Percentiles rank a stretch among this genome's conserved stretches.
Evolutionary conservation across 1,140 invertebrate species (phyloP).

Genomic region (Caerostris extrusa): DNA sequence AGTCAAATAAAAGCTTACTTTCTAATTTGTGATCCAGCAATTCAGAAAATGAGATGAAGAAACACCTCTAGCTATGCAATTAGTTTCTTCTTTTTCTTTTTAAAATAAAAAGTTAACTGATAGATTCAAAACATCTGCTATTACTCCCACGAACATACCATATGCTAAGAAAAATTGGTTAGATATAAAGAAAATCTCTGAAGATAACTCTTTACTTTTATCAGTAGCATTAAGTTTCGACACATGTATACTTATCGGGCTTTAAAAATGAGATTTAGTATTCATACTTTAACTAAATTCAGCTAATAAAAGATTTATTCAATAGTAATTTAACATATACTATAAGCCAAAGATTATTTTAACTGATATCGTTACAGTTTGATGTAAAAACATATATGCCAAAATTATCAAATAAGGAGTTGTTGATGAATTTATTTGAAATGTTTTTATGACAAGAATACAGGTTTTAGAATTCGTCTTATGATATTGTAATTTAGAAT

Average conservation of each 20-base stretch:
- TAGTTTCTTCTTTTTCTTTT: not conserved
- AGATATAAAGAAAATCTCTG: slow-evolving; percentile 4
- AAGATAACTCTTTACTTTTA: not conserved
- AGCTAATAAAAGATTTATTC: too few species aligned
- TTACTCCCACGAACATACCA: not conserved
- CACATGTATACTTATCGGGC: not conserved
- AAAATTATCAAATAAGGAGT: too few species aligned
- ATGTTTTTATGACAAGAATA: too few species aligned
- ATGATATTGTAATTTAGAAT: too few species aligned
- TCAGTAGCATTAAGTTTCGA: not conserved
- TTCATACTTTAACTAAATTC: too few species aligned
- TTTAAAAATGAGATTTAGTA: too few species aligned
- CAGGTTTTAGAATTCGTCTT: too few species aligned
- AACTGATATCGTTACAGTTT: too few species aligned
- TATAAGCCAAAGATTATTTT: too few species aligned
- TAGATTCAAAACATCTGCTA: not conserved
- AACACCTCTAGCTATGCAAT: not conserved
- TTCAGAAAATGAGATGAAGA: not conserved
- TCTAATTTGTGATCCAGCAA: not conserved
- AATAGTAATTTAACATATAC: too few species aligned
- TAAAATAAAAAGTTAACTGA: not conserved
- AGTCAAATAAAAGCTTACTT: not conserved
- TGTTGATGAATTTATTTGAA: too few species aligned
- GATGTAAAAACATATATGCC: too few species aligned
- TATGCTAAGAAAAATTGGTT: not conserved